phyloP scores from a whole-genome alignment of 2,888 invertebrate species.

The Catocala sponsa region DNA sequence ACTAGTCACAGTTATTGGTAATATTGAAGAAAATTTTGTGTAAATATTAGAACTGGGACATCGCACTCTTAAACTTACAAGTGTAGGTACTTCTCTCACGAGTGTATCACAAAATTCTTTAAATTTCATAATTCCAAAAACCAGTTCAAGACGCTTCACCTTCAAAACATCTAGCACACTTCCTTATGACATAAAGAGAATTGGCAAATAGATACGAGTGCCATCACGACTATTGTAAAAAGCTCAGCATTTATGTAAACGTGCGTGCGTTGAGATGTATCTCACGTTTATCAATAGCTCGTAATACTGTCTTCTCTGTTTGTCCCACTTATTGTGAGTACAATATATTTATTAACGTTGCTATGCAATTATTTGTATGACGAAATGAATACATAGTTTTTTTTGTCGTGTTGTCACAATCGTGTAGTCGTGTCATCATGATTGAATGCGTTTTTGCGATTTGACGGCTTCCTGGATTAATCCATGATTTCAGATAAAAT shows the following conservation, averaged over 20 bases:
- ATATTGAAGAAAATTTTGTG: too few relatives aligned
- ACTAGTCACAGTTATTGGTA: too few relatives aligned
- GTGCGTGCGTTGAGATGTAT: conserved; percentile 18
- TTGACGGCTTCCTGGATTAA: too few relatives aligned
- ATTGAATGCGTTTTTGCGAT: too few relatives aligned
- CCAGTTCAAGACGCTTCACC: conserved; percentile 28
- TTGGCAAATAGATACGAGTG: conserved; percentile 37
- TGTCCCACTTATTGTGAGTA: conserved; percentile 32
- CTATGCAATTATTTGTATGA: too few relatives aligned
- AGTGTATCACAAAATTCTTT: conserved; percentile 18
- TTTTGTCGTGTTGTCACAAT: too few relatives aligned
- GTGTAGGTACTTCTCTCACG: neutral
- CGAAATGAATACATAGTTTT: too few relatives aligned
- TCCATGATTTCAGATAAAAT: too few relatives aligned
- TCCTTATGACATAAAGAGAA: conserved; percentile 36
- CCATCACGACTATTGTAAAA: conserved; percentile 28
- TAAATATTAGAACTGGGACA: too few relatives aligned
- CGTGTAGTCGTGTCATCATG: too few relatives aligned
- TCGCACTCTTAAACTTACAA: too few relatives aligned
- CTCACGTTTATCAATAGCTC: conserved; percentile 40
- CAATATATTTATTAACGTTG: conserved; percentile 21
- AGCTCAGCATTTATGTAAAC: conserved; percentile 44
- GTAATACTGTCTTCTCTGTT: conserved; percentile 26
- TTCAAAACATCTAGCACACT: conserved; percentile 36
- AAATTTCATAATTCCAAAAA: conserved; percentile 18